These are phyloP conservation scores for Hypsopygia costalis DNA, from an alignment of 2,888 invertebrate genomes.

Conservation along the genomic window DNA sequence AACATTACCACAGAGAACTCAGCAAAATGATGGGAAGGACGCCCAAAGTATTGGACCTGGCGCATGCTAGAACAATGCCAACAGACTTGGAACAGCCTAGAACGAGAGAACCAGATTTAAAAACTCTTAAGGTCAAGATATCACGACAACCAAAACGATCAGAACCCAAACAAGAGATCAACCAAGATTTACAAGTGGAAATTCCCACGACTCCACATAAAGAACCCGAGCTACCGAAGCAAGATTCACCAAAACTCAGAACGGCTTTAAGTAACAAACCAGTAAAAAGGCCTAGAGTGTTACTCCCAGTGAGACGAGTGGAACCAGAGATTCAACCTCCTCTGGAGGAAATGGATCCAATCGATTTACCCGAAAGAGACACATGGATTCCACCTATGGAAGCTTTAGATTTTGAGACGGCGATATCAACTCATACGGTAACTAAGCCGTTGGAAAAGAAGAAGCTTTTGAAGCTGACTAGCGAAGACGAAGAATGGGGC, in stretches of 20 bases:
- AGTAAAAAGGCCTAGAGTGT: conserved; percentile 56
- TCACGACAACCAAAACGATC: conserved; percentile 48
- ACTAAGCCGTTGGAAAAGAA: conserved; percentile 42
- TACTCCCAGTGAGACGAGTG: conserved; percentile 53
- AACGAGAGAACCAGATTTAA: conserved; percentile 30
- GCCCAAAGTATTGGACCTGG: conserved; percentile 92
- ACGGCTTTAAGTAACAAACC: conserved; percentile 52
- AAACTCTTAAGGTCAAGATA: conserved; percentile 55
- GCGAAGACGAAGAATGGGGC: conserved; percentile 66
- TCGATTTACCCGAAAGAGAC: not conserved
- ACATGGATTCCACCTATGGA: conserved; percentile 20
- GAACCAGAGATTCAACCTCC: conserved; percentile 34
- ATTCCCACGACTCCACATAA: conserved; percentile 24
- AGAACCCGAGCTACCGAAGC: conserved; percentile 28
- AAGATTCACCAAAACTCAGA: conserved; percentile 64
- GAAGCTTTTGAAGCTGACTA: conserved; percentile 36
- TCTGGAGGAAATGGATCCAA: conserved; percentile 25
- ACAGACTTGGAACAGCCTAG: conserved; percentile 26
- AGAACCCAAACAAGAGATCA: conserved; percentile 36
- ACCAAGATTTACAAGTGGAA: conserved; percentile 20
- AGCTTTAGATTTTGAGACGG: conserved; percentile 55
- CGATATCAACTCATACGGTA: conserved; percentile 65
- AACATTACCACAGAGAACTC: conserved; percentile 94
- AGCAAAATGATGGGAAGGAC: conserved; percentile 87
- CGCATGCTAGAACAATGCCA: conserved; percentile 86